Percentiles rank a stretch among this genome's conserved stretches.
Evolutionary conservation across 1,140 invertebrate genomes (phyloP).

Genomic region (Panonychus citri): DNA sequence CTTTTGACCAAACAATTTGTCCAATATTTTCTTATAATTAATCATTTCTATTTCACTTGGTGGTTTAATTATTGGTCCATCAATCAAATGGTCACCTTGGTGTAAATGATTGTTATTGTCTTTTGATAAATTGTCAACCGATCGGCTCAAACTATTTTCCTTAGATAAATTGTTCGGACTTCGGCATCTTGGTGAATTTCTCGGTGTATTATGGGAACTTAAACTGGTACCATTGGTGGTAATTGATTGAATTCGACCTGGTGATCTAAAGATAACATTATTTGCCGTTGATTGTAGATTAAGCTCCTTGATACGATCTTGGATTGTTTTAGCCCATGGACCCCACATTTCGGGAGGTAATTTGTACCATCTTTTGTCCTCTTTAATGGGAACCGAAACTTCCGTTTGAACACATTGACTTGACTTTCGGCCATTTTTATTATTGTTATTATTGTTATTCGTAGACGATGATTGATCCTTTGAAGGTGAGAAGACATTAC

Average conservation of each 20-base stretch:
- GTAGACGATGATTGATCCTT: no score
- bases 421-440: neutral
- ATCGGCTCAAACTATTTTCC: no score
- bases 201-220: neutral
- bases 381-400: neutral
- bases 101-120: no score
- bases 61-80: neutral
- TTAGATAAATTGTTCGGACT: neutral
- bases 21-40: neutral
- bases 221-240: no score
- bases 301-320: neutral
- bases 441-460: neutral
- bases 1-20: neutral
- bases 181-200: neutral
- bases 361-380: neutral
- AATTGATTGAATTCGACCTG: no score
- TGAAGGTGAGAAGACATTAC: neutral
- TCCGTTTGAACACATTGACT: neutral
- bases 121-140: no score
- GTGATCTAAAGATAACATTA: neutral
- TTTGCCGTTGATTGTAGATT: neutral
- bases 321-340: neutral
- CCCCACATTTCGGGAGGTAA: neutral
- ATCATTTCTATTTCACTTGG: neutral
- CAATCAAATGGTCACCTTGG: neutral